phyloP scores from a whole-genome alignment of 2,113 vertebrate genomes.

The Ovis canadensis region DNA sequence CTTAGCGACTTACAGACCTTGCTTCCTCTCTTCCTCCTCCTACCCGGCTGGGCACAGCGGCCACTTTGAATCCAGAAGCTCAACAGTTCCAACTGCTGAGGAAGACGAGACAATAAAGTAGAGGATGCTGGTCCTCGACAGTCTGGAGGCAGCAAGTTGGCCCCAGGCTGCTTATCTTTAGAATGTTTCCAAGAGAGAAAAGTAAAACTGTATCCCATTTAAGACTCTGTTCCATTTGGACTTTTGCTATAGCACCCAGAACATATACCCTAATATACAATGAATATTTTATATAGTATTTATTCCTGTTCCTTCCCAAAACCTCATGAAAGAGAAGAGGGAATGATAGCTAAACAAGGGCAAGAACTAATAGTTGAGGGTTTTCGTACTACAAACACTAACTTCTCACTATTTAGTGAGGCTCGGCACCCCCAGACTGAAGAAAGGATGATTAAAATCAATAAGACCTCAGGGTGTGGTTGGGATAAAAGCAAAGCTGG shows the following conservation, averaged over 20 bases:
- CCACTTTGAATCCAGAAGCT: neutral
- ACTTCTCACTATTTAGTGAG: neutral
- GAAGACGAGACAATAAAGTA: neutral
- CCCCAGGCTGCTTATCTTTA: neutral
- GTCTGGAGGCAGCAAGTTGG: rapidly evolving
- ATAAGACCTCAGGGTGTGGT: neutral
- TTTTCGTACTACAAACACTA: neutral
- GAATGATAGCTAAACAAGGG: neutral
- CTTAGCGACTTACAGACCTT: neutral
- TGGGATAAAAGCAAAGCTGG: neutral
- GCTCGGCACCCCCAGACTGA: neutral
- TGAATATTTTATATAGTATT: constrained; percentile 5
- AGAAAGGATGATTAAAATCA: neutral
- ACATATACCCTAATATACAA: neutral
- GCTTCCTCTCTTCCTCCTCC: neutral
- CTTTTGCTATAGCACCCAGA: neutral
- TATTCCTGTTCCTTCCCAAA: neutral
- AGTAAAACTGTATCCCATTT: neutral
- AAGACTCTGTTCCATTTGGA: neutral
- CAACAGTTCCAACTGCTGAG: neutral
- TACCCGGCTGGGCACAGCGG: neutral
- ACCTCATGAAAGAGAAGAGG: neutral
- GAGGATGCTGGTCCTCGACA: neutral
- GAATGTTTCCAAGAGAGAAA: neutral
- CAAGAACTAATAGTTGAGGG: neutral